Evolutionary conservation across 2,888 invertebrate species (phyloP), one percentile per base, ranked within the genome.

Genomic region (Eupithecia centaureata): DNA sequence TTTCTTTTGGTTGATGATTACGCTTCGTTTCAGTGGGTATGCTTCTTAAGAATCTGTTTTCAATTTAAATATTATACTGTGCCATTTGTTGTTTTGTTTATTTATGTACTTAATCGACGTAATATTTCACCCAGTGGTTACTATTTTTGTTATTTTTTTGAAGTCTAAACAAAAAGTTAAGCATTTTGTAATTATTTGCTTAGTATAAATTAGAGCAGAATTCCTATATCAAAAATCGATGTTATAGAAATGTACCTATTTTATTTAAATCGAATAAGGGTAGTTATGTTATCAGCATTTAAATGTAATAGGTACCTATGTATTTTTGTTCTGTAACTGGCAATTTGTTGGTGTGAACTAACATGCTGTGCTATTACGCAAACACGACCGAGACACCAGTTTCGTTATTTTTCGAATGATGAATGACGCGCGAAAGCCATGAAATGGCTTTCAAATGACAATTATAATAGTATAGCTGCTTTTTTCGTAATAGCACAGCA

Each of bases 21-120:
- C 22, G 18, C 10, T 57, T 18, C n/a, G 57, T 30, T 57, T 18
- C 22, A 22, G 18, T 12, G 13, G 5, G 4, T 22, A n/a, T 7
- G 15, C n/a, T 10, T 8, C 13, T 30, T 15, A 18, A 56, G 30
- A 18, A 47, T 47, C 18, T 10, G 42, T 42, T n/a, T n/a, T 42
- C 1, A 30, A n/a, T 35, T 28, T 18, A n/a, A 57, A 25, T 47
- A 22, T 52, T 15, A n/a, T 54, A 42, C 27, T 65, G 65, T 69
- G 60, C 60, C 65, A 65, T 69, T 51, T 0, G 3, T 47, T 18
- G 4, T 47, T 22, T 47, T 47, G 22, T 27, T 54, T 51, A 5
- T 25, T 13, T 56, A 65, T 65, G 64, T 70, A 70, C 64, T 60
- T 70, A 70, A 61, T 62, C 15, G 42, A 61, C 5, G 27, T 59